Conservation (phyloP, 2,888 invertebrate genomes). For the Ormyrus rosae region DNA sequence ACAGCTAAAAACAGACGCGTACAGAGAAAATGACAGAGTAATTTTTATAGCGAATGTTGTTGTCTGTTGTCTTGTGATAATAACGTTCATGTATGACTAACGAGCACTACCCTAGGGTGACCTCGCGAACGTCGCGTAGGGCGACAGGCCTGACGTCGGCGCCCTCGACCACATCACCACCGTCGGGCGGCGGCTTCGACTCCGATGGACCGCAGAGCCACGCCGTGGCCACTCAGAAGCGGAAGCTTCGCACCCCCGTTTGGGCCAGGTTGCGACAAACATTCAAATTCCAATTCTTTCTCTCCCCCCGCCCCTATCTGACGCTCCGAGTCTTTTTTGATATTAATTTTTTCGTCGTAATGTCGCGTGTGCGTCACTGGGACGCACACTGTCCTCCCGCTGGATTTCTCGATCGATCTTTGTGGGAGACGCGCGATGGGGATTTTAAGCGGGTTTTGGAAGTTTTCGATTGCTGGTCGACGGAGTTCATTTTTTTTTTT, state of each 20-base stretch:
- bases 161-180: conserved; percentile 62
- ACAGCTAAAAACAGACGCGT: too few species aligned
- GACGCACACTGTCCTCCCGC: too few species aligned
- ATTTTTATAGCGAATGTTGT: conserved; percentile 7
- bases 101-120: conserved; percentile 75
- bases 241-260: conserved; percentile 88
- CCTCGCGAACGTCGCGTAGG: conserved; percentile 75
- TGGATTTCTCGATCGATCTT: too few species aligned
- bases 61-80: conserved; percentile 28
- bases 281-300: conserved; percentile 65
- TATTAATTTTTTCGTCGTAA: neutral
- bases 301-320: neutral
- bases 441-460: too few species aligned
- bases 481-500: too few species aligned
- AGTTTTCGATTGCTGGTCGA: too few species aligned
- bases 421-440: too few species aligned
- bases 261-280: conserved; percentile 86
- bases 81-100: conserved; percentile 67
- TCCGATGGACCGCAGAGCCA: conserved; percentile 75
- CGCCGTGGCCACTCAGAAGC: conserved; percentile 80
- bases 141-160: conserved; percentile 76
- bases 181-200: conserved; percentile 72
- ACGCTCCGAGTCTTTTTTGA: too few species aligned
- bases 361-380: neutral
- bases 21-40: too few species aligned